A percentile compares a stretch with the other conserved stretches of the same genome.
phyloP scores from a whole-genome alignment of 2,113 vertebrate species.

The Alethe diademata region DNA sequence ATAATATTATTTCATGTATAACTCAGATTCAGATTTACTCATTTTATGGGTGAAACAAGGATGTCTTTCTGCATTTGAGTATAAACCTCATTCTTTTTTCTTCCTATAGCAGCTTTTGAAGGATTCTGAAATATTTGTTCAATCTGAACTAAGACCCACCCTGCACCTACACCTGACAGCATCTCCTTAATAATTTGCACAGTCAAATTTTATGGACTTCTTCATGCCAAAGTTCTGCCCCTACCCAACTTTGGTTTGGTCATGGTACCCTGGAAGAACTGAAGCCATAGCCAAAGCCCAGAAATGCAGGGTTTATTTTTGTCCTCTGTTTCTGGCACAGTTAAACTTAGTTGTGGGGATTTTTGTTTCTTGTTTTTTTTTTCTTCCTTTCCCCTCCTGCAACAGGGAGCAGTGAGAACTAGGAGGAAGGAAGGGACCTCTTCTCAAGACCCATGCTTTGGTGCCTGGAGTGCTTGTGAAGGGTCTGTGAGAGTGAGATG shows the following conservation, averaged over 20 bases:
- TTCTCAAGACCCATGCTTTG: background rate
- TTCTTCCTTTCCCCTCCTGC: accelerated
- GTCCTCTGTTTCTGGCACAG: background rate
- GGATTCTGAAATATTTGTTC: background rate
- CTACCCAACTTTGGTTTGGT: background rate
- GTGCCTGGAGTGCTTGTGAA: background rate
- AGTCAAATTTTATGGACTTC: background rate
- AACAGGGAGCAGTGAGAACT: background rate
- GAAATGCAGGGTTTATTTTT: background rate
- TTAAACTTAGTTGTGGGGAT: background rate
- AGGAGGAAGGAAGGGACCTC: background rate
- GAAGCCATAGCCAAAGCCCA: background rate
- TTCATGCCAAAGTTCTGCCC: background rate
- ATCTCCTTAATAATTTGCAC: background rate
- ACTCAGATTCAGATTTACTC: background rate
- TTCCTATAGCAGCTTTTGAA: background rate
- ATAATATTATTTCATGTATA: background rate
- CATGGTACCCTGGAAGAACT: background rate
- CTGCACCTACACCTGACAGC: accelerated
- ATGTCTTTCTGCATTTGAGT: background rate
- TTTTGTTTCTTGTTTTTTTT: background rate
- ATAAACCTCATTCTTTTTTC: background rate
- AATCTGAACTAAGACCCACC: background rate
- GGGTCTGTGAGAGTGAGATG: background rate
- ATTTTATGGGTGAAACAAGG: background rate